Evolutionary conservation across 2,113 vertebrate genomes (phyloP).

Genomic region (Heterochromis multidens): DNA sequence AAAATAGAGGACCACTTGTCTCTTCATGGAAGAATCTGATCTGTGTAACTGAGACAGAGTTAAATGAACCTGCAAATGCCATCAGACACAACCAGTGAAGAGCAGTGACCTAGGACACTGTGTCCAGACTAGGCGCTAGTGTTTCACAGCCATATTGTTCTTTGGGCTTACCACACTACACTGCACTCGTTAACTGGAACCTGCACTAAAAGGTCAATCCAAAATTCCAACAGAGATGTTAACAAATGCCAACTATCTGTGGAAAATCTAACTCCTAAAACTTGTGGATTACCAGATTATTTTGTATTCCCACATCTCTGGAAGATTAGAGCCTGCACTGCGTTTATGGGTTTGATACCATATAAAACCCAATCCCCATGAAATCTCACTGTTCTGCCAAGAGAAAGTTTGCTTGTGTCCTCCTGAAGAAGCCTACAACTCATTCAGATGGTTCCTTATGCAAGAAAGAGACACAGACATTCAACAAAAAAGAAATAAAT

Average conservation of each 20-base stretch:
- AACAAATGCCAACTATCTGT: background rate
- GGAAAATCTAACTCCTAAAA: background rate
- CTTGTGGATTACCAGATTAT: background rate
- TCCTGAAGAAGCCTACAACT: background rate
- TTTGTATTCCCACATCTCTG: background rate
- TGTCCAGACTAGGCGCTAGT: slow-evolving; percentile 47
- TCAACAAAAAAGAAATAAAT: background rate
- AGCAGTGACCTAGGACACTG: slow-evolving; percentile 47
- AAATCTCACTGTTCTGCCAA: background rate
- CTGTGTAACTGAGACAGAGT: slow-evolving; percentile 62
- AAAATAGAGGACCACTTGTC: background rate
- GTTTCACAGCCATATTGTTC: slow-evolving; percentile 61
- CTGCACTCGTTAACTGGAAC: slow-evolving; percentile 6
- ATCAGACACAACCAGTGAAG: slow-evolving; percentile 39
- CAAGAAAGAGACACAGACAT: background rate
- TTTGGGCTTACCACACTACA: slow-evolving; percentile 15
- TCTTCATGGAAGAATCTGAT: slow-evolving; percentile 48
- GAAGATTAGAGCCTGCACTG: background rate
- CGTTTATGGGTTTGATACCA: background rate
- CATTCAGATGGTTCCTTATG: background rate
- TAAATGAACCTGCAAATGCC: slow-evolving; percentile 56
- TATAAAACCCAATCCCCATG: background rate
- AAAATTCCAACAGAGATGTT: background rate
- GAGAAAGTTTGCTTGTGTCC: background rate
- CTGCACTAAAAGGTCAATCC: slow-evolving; percentile 12